Conservation (phyloP, 2,797 vertebrate species). For the Coilia nasus region DNA sequence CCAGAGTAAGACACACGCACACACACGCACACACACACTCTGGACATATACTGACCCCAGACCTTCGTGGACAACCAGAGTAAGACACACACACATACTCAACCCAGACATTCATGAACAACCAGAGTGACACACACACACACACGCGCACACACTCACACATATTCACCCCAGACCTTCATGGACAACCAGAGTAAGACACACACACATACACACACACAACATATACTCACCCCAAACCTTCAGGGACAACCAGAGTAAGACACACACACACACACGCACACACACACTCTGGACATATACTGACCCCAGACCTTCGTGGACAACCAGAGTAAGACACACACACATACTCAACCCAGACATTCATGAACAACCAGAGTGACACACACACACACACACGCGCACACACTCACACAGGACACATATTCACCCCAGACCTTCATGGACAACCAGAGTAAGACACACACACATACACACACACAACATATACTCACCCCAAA, state of each 20-base stretch:
- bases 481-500: background rate
- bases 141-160: too few species aligned
- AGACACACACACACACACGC: too few species aligned
- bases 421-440: too few species aligned
- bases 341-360: background rate
- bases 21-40: background rate
- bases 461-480: background rate
- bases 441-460: background rate
- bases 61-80: background rate
- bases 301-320: too few species aligned
- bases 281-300: background rate
- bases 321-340: too few species aligned
- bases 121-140: too few species aligned
- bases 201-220: background rate
- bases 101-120: too few species aligned
- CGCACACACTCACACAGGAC: too few species aligned
- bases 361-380: background rate
- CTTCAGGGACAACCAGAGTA: too few species aligned
- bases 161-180: too few species aligned
- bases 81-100: background rate
- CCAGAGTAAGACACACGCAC: conserved; percentile 70
- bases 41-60: background rate
- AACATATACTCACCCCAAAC: background rate
- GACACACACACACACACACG: background rate
- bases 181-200: background rate